Conservation (phyloP, 2,888 invertebrate species). For the Coleophora deauratella region DNA sequence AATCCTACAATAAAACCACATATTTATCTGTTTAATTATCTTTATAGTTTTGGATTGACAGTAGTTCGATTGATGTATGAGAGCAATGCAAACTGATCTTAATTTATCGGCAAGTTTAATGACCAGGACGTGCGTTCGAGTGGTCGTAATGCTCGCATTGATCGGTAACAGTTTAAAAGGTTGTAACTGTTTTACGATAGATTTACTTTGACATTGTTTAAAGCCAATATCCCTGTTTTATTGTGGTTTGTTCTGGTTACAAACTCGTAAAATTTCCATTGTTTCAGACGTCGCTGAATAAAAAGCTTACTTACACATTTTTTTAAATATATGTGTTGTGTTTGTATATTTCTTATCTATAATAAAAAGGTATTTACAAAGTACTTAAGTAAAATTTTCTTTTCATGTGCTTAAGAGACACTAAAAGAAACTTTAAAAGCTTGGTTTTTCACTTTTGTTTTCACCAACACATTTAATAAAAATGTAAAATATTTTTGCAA, state of each 20-base stretch:
- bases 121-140: constrained; percentile 23
- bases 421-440: not conserved
- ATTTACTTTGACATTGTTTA: constrained; percentile 57
- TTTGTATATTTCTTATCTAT: too few species aligned
- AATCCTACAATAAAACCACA: constrained; percentile 35
- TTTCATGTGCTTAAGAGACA: not conserved
- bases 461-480: not conserved
- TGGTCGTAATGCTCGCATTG: constrained; percentile 38
- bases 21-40: constrained; percentile 38
- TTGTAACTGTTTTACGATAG: constrained; percentile 47
- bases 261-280: constrained; percentile 39
- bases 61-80: constrained; percentile 37
- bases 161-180: constrained; percentile 41
- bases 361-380: too few species aligned
- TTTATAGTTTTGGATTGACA: constrained; percentile 40
- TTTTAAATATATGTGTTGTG: not conserved
- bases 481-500: too few species aligned
- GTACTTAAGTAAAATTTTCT: too few species aligned
- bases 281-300: constrained; percentile 4
- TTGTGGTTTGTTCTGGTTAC: constrained; percentile 41
- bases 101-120: constrained; percentile 40
- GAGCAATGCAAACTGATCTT: constrained; percentile 38
- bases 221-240: constrained; percentile 50
- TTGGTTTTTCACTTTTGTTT: not conserved
- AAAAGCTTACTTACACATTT: not conserved